Base-by-base conservation (phyloP, 2,113 vertebrate species). In the Rhabdornis inornatus region DNA sequence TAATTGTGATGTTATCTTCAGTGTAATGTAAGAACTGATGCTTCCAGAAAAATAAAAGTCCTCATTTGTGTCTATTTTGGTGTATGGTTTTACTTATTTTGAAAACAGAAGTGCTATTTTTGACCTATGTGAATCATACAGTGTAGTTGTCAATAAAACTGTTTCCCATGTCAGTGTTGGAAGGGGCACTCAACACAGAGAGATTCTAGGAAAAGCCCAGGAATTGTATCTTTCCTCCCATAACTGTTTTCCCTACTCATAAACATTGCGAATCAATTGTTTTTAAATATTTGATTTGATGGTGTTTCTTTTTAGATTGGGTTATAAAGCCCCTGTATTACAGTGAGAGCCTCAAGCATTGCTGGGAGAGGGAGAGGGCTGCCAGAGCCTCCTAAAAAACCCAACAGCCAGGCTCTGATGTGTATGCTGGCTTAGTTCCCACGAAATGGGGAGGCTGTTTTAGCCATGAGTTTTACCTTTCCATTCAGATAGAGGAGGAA, bases 291-390 rank as follows among this genome's bases (percentile, higher is more conserved):
- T 65, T 70, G 5, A 13, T 71, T 80, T 86, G 25, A 33, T 60
- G 6, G 4, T 8, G 5, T 21, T 79, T 61, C 12, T 35, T 82
- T 86, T 68, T 16, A 35, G 27, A 1, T 7, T 52, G 40, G 3
- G 1, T 60, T 39, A 14, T n/a, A 77, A 59, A 78, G 19, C 7
- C 20, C 18, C 7, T 0, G 0, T 31, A 15, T 37, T 57, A 22
- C 1, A 3, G 18, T 30, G 49, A 45, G 50, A 84, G 66, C 15
- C 19, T 42, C 42, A 64, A 60, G 19, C 13, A 76, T 20, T 45
- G 25, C 42, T 78, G 69, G 25, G 31, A 64, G 39, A n/a, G 14
- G 28, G 27, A 63, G 15, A 1, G 2, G 10, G 24, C 19, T 84
- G 42, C 24, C 47, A 40, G 15, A 77, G 6, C 17, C 23, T 49